Evolutionary conservation across 2,888 invertebrate species (phyloP).

Genomic region (Coenonympha arcania): DNA sequence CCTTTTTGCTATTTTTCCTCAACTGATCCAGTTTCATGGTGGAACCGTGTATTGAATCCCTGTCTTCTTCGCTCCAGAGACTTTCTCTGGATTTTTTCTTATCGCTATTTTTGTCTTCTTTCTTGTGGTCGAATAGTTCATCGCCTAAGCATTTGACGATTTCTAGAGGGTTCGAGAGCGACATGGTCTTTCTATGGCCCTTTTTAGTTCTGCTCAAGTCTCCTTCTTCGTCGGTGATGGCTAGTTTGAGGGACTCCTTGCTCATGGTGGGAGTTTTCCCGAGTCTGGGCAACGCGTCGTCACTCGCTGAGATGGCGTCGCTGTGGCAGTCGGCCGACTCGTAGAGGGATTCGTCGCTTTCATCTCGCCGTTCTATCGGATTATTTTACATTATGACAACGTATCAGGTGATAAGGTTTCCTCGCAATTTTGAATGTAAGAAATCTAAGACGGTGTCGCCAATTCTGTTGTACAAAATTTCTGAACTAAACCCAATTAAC

Average conservation of each 20-base stretch:
- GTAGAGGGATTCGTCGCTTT: slow-evolving; percentile 68
- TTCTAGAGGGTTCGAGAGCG: slow-evolving; percentile 66
- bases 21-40: slow-evolving; percentile 52
- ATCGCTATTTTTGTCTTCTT: slow-evolving; percentile 57
- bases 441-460: too few relatives aligned
- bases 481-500: too few relatives aligned
- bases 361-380: slow-evolving; percentile 58
- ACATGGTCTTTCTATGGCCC: slow-evolving; percentile 68
- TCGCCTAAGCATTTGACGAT: slow-evolving; percentile 65
- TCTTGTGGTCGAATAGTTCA: slow-evolving; percentile 63
- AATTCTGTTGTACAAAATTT: too few relatives aligned
- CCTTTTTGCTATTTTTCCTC: slow-evolving; percentile 62
- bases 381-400: slow-evolving; percentile 18
- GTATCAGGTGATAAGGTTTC: slow-evolving; percentile 20
- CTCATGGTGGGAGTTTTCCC: slow-evolving; percentile 62
- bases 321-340: slow-evolving; percentile 69
- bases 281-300: slow-evolving; percentile 57
- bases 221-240: slow-evolving; percentile 65
- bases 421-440: slow-evolving; percentile 26
- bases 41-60: slow-evolving; percentile 61
- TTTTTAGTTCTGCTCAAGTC: slow-evolving; percentile 51
- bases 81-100: slow-evolving; percentile 68
- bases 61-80: slow-evolving; percentile 68
- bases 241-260: slow-evolving; percentile 66
- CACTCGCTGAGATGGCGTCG: slow-evolving; percentile 64